A percentile compares a stretch with the other conserved stretches of the same genome.
Conservation (phyloP, 2,113 vertebrate genomes). For the Varanus salvator region DNA sequence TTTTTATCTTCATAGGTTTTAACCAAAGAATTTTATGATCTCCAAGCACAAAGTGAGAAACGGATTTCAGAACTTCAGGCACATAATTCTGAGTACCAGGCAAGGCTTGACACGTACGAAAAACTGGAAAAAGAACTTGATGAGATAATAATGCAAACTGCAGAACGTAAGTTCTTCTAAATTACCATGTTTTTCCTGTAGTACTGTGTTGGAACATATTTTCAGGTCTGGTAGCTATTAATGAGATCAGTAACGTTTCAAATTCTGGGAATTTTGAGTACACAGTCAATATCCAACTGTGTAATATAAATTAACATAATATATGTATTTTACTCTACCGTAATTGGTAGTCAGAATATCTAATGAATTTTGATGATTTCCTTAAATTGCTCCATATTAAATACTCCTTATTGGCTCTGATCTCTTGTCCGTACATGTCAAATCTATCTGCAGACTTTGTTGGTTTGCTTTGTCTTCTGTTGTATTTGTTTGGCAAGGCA, state of each 20-base stretch:
- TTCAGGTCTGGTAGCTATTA: conserved; percentile 30
- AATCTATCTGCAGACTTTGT: not conserved
- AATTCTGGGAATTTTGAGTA: not conserved
- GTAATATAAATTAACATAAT: not conserved
- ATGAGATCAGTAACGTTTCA: conserved; percentile 5
- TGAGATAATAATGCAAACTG: conserved; percentile 94
- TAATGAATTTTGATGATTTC: conserved; percentile 17
- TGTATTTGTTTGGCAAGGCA: not conserved
- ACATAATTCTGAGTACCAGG: conserved; percentile 88
- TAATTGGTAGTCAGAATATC: conserved; percentile 40
- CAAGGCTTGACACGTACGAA: conserved; percentile 91
- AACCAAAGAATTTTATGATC: conserved; percentile 96
- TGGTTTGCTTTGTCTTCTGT: not conserved
- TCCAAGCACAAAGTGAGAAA: conserved; percentile 93
- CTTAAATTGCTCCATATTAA: conserved; percentile 1
- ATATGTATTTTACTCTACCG: conserved; percentile 27
- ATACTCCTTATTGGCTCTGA: not conserved
- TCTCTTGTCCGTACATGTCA: not conserved
- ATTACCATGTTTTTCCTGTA: conserved; percentile 19
- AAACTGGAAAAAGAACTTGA: conserved; percentile 94
- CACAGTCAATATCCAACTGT: conserved; percentile 1
- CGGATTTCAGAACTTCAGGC: conserved; percentile 87
- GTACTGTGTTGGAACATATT: conserved; percentile 25
- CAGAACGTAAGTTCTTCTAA: conserved; percentile 87
- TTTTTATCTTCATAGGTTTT: conserved; percentile 81